Conservation (phyloP, 2,888 invertebrate genomes). For the Drosophila diplacantha region DNA sequence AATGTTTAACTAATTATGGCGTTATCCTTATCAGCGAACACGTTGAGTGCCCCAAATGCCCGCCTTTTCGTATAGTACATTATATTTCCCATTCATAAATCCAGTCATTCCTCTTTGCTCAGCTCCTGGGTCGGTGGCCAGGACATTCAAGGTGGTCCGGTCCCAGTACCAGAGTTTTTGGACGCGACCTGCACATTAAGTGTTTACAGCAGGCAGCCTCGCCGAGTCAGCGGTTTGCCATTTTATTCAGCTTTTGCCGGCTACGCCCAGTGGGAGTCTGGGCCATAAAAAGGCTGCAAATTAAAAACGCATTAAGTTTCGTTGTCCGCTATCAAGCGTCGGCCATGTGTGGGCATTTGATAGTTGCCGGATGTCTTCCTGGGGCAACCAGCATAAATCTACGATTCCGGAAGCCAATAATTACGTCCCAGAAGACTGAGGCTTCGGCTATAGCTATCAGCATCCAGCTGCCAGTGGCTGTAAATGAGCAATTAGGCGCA, state of each 20-base stretch:
- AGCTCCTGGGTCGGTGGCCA: conserved; percentile 24
- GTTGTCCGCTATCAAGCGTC: conserved; percentile 38
- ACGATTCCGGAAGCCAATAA: conserved; percentile 47
- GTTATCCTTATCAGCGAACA: not conserved
- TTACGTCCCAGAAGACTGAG: conserved; percentile 19
- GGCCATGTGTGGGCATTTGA: conserved; percentile 51
- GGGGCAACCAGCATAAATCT: conserved; percentile 39
- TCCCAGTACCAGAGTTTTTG: conserved; percentile 22
- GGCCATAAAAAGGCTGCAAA: conserved; percentile 50
- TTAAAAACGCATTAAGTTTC: conserved; percentile 63
- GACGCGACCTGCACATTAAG: conserved; percentile 47
- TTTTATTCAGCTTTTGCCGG: conserved; percentile 25
- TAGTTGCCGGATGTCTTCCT: conserved; percentile 10
- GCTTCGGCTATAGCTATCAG: not conserved
- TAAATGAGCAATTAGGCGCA: conserved; percentile 70
- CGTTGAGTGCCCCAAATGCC: not conserved
- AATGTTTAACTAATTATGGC: not conserved
- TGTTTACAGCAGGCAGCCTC: conserved; percentile 36
- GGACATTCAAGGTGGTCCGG: not conserved
- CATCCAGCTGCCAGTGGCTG: conserved; percentile 35
- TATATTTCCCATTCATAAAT: not conserved
- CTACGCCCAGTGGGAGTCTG: conserved; percentile 19
- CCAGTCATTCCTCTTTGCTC: not conserved
- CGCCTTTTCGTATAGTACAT: fast-evolving
- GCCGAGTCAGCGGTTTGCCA: conserved; percentile 51